Percentiles rank a stretch among this genome's conserved stretches.
These are phyloP conservation scores for Pinna nobilis DNA, from an alignment of 1,140 invertebrate genomes.

Conservation along the genomic window DNA sequence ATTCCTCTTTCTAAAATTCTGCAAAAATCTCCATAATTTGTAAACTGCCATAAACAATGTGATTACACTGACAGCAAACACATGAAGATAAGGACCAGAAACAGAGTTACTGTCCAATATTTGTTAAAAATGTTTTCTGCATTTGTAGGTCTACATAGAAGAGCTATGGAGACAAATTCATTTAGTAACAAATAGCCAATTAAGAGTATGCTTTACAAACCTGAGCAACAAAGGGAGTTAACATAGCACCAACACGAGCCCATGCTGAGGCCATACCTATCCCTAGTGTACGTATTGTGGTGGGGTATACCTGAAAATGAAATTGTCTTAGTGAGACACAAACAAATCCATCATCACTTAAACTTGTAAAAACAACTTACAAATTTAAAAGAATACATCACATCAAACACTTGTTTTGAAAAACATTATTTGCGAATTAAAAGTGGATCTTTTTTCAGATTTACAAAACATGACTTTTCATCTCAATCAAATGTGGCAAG, in stretches of 20 bases:
- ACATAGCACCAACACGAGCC: constrained; percentile 94
- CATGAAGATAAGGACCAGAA: not conserved
- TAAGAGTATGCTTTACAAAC: constrained; percentile 74
- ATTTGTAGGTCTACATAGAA: not conserved
- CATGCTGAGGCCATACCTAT: constrained; percentile 92
- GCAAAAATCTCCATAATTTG: not conserved
- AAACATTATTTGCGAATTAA: no score
- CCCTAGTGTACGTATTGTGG: constrained; percentile 88
- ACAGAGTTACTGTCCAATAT: not conserved
- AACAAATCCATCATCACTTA: not conserved
- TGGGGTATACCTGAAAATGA: constrained; percentile 82
- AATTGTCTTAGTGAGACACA: not conserved
- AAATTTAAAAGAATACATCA: not conserved
- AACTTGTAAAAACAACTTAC: no score
- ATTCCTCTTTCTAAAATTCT: no score
- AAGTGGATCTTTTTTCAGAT: no score
- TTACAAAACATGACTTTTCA: no score
- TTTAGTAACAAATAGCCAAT: not conserved
- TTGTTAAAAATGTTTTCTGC: not conserved
- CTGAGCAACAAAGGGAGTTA: constrained; percentile 96
- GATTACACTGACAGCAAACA: not conserved
- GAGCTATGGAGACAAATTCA: not conserved
- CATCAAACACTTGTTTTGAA: not conserved
- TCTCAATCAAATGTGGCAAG: no score
- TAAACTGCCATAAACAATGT: not conserved